Evolutionary conservation across 2,113 vertebrate species (phyloP), one percentile per base, ranked within the genome.

Genomic region (Colius striatus): DNA sequence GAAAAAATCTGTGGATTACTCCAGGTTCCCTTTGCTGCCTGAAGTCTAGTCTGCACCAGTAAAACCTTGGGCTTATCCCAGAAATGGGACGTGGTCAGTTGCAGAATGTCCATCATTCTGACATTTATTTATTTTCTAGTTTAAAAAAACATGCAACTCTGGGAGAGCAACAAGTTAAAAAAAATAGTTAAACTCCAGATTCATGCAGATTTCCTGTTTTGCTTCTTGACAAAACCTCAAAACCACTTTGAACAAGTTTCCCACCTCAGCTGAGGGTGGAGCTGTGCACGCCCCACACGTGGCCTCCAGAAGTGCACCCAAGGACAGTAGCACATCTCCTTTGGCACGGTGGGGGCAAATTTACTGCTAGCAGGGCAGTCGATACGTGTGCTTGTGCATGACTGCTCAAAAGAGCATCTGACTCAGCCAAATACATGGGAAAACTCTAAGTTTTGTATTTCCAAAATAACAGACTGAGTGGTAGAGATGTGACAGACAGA

Each of bases 191-290:
- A 75, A 85, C 70, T 85, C 67, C 91, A 91, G 36, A 93, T 92
- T 89, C 58, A n/a, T 45, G 15, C 55, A 91, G 54, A 80, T 93
- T 97, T 97, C 96, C 95, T 97, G 96, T 96, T 97, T 97, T 97
- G 89, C 86, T 96, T 91, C 90, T 95, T 54, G 76, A 82, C 80
- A 89, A 96, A 97, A 97, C 96, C 96, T 96, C 90, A 96, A 97
- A 97, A 97, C 94, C 95, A 90, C 94, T 89, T 85, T 65, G 88
- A 96, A 94, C 83, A 70, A 87, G 73, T 93, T 96, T 95, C 84
- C 62, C 74, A 93, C 92, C 93, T 96, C 88, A 71, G 55, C 45
- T 5, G 71, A 95, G 89, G 96, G 94, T 96, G 95, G 95, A 92
- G 94, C 1, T 75, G 73, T 27, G 25, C 23, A 89, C 36, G 0